Conservation (phyloP, 2,888 invertebrate genomes). For the Lochmaea capreae region DNA sequence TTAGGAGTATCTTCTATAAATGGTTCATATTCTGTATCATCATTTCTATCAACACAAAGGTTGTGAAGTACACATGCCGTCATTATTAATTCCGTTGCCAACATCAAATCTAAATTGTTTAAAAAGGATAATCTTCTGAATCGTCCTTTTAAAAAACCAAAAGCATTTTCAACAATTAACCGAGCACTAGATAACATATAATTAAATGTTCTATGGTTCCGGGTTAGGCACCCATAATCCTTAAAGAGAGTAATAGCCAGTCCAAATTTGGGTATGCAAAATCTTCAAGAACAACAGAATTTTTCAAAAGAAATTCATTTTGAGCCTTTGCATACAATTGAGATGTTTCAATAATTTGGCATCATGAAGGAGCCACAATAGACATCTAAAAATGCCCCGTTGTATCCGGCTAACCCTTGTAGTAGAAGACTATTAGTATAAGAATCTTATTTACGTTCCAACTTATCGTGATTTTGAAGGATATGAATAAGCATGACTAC, state of each 20-base stretch:
- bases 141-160: background rate
- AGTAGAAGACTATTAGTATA: too few species aligned
- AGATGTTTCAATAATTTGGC: too few species aligned
- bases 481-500: too few species aligned
- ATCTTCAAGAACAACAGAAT: background rate
- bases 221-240: background rate
- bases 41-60: background rate
- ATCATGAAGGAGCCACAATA: too few species aligned
- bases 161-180: background rate
- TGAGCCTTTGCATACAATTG: too few species aligned
- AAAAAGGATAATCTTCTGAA: background rate
- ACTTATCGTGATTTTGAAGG: too few species aligned
- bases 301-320: too few species aligned
- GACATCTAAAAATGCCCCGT: too few species aligned
- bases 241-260: background rate
- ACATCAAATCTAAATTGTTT: background rate
- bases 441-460: too few species aligned
- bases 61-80: background rate
- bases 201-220: background rate
- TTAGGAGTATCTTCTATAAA: too few species aligned
- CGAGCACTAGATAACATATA: background rate
- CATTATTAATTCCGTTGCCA: background rate
- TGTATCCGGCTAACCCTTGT: too few species aligned
- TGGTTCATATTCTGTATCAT: background rate
- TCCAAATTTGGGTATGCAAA: background rate